Evolutionary conservation across 2,888 invertebrate genomes (phyloP).

Genomic region (Drosophila infuscata): DNA sequence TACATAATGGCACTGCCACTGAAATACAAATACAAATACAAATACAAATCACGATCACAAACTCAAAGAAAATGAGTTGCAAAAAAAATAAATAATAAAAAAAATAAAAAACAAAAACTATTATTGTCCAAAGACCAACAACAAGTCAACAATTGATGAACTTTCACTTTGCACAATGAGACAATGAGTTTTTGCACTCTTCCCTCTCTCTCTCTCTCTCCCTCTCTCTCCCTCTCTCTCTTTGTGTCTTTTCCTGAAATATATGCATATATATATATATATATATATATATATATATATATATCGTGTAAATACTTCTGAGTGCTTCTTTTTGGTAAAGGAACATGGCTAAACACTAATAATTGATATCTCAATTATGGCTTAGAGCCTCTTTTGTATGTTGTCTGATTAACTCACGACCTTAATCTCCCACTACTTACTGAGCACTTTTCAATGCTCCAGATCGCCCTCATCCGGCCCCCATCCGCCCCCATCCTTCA

Average conservation of each 20-base stretch:
- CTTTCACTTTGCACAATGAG: slow-evolving; percentile 69
- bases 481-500: neutral
- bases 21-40: slow-evolving; percentile 19
- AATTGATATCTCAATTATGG: neutral
- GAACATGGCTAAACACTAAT: neutral
- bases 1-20: slow-evolving; percentile 36
- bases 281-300: neutral
- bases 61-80: slow-evolving; percentile 30
- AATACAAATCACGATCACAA: slow-evolving; percentile 9
- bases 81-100: slow-evolving; percentile 22
- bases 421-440: slow-evolving; percentile 19
- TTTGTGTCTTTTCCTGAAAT: neutral
- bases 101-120: slow-evolving; percentile 7
- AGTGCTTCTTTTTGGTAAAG: neutral
- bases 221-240: neutral
- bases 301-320: neutral
- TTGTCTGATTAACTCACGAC: slow-evolving; percentile 14
- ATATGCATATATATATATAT: neutral
- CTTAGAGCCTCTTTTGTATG: slow-evolving; percentile 1
- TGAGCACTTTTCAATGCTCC: slow-evolving; percentile 17
- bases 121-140: slow-evolving; percentile 17
- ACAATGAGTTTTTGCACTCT: slow-evolving; percentile 18
- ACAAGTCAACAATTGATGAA: slow-evolving; percentile 51
- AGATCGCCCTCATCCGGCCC: slow-evolving; percentile 1
- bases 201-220: neutral